Evolutionary conservation across 2,797 vertebrate species (phyloP).

Genomic region (Chiloscyllium punctatum): DNA sequence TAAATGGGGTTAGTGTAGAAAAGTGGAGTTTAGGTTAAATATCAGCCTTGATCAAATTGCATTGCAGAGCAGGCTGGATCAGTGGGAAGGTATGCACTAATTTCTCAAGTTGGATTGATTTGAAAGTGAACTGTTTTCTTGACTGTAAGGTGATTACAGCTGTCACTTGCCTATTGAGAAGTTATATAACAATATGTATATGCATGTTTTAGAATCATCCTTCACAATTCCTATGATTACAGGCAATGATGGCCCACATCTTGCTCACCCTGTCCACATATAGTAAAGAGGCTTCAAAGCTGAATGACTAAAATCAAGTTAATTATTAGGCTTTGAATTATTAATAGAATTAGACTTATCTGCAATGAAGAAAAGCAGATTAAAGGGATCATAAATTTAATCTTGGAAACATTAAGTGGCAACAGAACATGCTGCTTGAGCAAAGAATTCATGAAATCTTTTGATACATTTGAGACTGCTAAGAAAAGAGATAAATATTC

Average conservation of each 20-base stretch:
- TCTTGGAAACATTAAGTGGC: background rate
- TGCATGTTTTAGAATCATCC: background rate
- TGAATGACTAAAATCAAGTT: background rate
- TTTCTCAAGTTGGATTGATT: background rate
- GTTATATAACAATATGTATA: background rate
- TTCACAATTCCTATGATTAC: background rate
- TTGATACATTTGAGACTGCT: background rate
- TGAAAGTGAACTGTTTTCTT: background rate
- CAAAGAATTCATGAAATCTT: background rate
- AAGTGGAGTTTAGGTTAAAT: background rate
- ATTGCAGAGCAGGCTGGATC: background rate
- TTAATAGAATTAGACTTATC: background rate
- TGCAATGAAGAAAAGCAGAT: background rate
- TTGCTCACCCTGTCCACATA: background rate
- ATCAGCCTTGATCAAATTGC: background rate
- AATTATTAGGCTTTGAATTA: background rate
- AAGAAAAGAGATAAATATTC: background rate
- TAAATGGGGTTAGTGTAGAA: no score
- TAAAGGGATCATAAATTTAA: background rate
- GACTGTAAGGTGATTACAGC: background rate
- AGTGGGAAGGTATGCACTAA: background rate
- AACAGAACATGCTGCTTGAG: background rate
- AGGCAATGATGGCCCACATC: background rate
- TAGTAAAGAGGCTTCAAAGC: background rate
- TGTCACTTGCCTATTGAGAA: background rate